Base-by-base conservation (phyloP, 2,113 vertebrate species). In the Pandion haliaetus region DNA sequence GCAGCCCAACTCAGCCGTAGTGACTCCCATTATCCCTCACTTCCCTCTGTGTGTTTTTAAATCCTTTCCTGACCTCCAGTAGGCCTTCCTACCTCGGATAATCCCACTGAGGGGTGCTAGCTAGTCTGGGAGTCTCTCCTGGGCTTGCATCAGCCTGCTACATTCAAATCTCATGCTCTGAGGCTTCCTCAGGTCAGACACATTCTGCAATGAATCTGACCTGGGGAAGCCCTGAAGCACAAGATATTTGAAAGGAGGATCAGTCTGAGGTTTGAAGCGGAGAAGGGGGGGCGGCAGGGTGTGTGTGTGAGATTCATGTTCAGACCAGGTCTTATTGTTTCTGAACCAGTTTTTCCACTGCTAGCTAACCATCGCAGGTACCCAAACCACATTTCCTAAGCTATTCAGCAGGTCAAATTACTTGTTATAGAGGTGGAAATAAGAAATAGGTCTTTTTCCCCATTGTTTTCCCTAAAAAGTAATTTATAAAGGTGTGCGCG, bases 131-230 rank as follows among this genome's bases (percentile, higher is more conserved):
- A 97, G 82, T 76, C 95, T 97, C 94, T 97, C 78, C 84, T 50
- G 85, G 95, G 91, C 91, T 94, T 97, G 97, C 90, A 97, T 54
- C 96, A 96, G 96, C 97, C 92, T 97, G 96, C 95, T 96, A 28
- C 94, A 95, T 96, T 97, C 96, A 97, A 93, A 97, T 96, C 96
- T 97, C 95, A 95, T 96, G 97, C 97, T 98, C 95, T 95, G 81
- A 96, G 96, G 94, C 96, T 97, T 98, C 97, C 96, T 96, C 96
- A 94, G 97, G 96, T 97, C 97, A 97, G 97, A 96, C 95, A 95
- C 95, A 97, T 96, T 92, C 95, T 90, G 95, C 96, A 91, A 88
- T 97, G 97, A 95, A 97, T 98, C 92, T 97, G 96, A 98, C 97
- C 97, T 92, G 95, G 96, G 96, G 97, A 98, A 97, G 97, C 97